Evolutionary conservation across 23 tunicate genomes (phyloP), one percentile per base, ranked within the genome.

Genomic region (Clavelina lepadiformis): DNA sequence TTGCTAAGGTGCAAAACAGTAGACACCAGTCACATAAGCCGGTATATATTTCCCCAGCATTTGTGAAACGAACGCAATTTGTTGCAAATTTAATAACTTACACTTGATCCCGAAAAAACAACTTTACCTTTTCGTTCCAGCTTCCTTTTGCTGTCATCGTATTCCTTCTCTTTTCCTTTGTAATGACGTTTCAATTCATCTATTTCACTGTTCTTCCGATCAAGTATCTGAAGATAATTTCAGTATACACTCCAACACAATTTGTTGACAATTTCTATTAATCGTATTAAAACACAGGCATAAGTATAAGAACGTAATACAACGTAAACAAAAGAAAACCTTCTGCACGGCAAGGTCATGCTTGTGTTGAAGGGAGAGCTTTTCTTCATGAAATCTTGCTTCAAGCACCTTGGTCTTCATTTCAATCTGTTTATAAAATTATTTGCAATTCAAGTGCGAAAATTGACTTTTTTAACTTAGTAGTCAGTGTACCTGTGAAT

Each of bases 381-480:
- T 87, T 19, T 87, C 96, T 54, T 87, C 96, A 65, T 87, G 87
- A 66, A 79, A 87, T 45, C 65, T 67, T 2, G 96, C 96, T 68
- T 87, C 87, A 19, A 79, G 60, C 11, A 87, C 71, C 51, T 87
- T 87, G 31, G 79, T 74, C 34, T 87, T 87, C 76, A 87, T 74
- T 41, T 87, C 87, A 68, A 79, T 36, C 81, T 81, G 51, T 8
- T 5, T 58, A 28, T 23, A 21, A 67, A 13, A 49, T 41, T 11
- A 41, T 41, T 11, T 41, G 49, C 15, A 41, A 41, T 15, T 41
- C 15, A 41, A 11, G 49, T 41, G 49, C 49, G 15, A 15, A 15
- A 41, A 41, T n/a, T n/a, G n/a, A n/a, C n/a, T n/a, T n/a, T n/a
- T n/a, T n/a, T n/a, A n/a, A n/a, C n/a, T n/a, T n/a, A n/a, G n/a